Conservation (phyloP, 2,797 vertebrate species). For the Monodelphis domestica region DNA sequence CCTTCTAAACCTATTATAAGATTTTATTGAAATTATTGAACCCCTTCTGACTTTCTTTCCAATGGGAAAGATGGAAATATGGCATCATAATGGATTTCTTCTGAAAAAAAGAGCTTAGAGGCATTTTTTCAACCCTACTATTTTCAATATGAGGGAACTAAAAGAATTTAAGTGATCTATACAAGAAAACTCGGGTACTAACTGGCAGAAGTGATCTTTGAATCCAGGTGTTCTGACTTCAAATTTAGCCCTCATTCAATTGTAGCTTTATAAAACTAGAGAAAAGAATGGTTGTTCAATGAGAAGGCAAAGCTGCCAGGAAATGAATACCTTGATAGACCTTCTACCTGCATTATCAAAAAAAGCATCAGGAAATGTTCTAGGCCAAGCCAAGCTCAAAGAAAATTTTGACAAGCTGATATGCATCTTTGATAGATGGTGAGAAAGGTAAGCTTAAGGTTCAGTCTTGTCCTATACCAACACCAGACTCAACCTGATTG, state of each 20-base stretch:
- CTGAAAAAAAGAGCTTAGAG: neutral
- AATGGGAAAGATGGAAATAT: neutral
- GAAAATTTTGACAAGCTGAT: neutral
- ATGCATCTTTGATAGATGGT: neutral
- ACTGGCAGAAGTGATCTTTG: too few relatives aligned
- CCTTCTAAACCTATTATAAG: neutral
- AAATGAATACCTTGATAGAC: neutral
- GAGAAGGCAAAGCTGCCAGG: neutral
- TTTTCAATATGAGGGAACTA: neutral
- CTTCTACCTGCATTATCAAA: neutral
- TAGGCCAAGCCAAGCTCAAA: neutral
- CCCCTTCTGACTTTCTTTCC: neutral
- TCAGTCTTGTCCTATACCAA: neutral
- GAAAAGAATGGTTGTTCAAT: neutral
- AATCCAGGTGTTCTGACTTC: neutral
- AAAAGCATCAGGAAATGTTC: neutral
- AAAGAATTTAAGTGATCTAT: neutral
- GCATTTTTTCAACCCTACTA: neutral
- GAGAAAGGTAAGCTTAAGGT: neutral
- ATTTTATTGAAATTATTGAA: neutral
- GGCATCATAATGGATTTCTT: neutral
- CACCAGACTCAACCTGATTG: neutral
- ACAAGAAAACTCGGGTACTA: neutral
- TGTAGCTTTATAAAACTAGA: neutral
- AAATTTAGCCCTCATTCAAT: neutral